Evolutionary conservation across 2,797 vertebrate species (phyloP), one percentile per base, ranked within the genome.

Genomic region (Arrhamphus sclerolepis): DNA sequence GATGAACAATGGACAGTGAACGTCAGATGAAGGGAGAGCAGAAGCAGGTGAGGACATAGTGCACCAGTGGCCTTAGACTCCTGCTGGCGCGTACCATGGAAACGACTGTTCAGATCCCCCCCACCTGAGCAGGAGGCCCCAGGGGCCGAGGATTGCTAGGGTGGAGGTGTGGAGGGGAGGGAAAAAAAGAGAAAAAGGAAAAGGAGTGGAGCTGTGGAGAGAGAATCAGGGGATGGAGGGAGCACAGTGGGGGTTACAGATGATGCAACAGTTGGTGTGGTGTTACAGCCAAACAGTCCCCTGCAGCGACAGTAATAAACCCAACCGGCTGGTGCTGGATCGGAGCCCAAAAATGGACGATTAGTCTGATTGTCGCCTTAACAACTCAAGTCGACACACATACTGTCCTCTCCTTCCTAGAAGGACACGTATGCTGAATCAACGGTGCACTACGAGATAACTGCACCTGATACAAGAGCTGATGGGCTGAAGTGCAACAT

Each of bases 251-350:
- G 10, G 67, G 52, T 18, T 77, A 43, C 80, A 81, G 82, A 77
- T 75, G 78, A 87, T 63, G 81, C 56, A 83, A 82, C 84, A 86
- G 80, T 87, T 75, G 85, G 82, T 80, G 84, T 31, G 52, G 56
- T 53, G 65, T 66, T 70, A 38, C 21, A 24, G 83, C 84, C 81
- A 86, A 85, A 55, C 26, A 16, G 41, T 44, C 47, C 66, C 87
- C 80, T 47, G 31, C 56, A 11, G 84, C 8, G 71, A 73, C 62
- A 18, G 48, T 67, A 79, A 84, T 75, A 75, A 82, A 76, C 66
- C 68, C 42, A 72, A 77, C 47, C 7, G 43, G 52, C 72, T 81
- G 64, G 65, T 29, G 57, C 29, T 54, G 79, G 49, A 71, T 72
- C 58, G 62, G 40, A 24, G 56, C 65, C 63, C 44, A 79, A 74